Evolutionary conservation across 2,888 invertebrate species (phyloP), one percentile per base, ranked within the genome.

Genomic region (Fabriciana adippe): DNA sequence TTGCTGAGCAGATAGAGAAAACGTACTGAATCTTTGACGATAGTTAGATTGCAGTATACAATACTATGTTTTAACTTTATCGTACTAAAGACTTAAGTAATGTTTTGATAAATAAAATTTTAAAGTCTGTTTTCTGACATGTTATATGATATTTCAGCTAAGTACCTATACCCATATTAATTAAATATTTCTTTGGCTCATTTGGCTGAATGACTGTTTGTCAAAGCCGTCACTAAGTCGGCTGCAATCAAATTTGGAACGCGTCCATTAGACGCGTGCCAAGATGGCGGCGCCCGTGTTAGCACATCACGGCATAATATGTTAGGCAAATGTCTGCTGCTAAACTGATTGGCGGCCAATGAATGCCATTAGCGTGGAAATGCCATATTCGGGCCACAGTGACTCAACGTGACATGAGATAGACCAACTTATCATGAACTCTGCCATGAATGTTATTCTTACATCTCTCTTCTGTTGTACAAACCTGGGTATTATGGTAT

Each of bases 341-440:
- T 88, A 87, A 88, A 84, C 84, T 87, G 85, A 87, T 88, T 89
- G 87, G 83, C 88, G 79, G 78, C 79, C 86, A 87, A 89, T 87
- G 86, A 87, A 85, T 81, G 83, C 77, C 81, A 86, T 89, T 89
- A 89, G 84, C 88, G 78, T 79, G 80, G 79, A 79, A 80, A 85
- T 79, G 86, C 82, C 83, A 82, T 80, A 86, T 84, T 82, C 75
- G 78, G 83, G 78, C 78, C 79, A 75, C 77, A 74, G 75, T 82
- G 83, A 81, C 77, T 86, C 83, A 84, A 79, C 78, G 82, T 79
- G 84, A 86, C 84, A 85, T 69, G 76, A 55, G 61, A 50, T 60
- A 64, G 69, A 74, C 79, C 78, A 78, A 41, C 57, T n/a, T 68
- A 68, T 72, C 66, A 67, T 75, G 82, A 79, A 48, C 80, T 68